phyloP scores from a whole-genome alignment of 2,113 vertebrate species.

The Chamaetylas fuelleborni region DNA sequence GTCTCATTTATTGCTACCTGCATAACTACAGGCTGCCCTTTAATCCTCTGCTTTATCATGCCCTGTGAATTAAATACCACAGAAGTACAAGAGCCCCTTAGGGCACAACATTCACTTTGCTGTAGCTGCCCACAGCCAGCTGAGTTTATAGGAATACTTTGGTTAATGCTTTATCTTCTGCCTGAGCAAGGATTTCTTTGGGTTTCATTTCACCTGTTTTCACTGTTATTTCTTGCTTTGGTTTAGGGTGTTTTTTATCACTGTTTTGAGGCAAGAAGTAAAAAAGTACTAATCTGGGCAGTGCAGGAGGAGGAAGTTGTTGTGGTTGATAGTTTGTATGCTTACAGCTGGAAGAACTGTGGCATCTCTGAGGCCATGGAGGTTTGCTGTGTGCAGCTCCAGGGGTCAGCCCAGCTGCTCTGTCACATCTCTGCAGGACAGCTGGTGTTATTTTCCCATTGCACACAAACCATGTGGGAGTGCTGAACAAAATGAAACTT shows the following conservation, averaged over 20 bases:
- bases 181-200: not conserved
- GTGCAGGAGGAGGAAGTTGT: not conserved
- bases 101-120: constrained; percentile 40
- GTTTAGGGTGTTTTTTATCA: not conserved
- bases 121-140: not conserved
- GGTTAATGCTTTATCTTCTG: not conserved
- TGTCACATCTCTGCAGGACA: not conserved
- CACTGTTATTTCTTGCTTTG: not conserved
- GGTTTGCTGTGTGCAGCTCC: not conserved
- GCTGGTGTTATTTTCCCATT: not conserved
- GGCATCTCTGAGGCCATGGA: not conserved
- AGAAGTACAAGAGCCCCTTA: constrained; percentile 17
- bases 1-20: constrained; percentile 23
- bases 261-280: not conserved
- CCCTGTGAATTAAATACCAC: constrained; percentile 15
- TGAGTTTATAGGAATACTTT: not conserved
- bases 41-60: constrained; percentile 25
- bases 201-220: not conserved
- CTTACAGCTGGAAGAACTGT: not conserved
- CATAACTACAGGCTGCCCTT: constrained; percentile 7
- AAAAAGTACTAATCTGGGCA: not conserved
- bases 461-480: not conserved
- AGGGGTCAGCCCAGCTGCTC: not conserved
- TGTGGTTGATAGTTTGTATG: not conserved
- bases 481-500: not conserved